Evolutionary conservation across 2,888 invertebrate genomes (phyloP).

Genomic region (Amphipoea oculea): DNA sequence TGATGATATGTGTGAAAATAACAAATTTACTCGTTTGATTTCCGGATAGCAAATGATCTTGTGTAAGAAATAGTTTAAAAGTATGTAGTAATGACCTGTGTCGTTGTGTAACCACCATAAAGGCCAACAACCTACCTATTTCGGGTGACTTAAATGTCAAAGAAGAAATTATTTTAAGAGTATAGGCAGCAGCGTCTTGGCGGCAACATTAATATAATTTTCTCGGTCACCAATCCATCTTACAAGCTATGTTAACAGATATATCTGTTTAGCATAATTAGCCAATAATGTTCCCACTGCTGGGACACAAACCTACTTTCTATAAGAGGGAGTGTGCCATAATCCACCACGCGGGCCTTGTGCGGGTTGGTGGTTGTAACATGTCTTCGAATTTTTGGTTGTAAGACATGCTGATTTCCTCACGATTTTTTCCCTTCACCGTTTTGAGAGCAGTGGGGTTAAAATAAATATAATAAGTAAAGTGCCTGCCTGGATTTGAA

Average conservation of each 20-base stretch:
- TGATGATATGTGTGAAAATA: neutral
- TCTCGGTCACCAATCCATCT: neutral
- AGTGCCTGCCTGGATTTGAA: too few species aligned
- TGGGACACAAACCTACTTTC: too few species aligned
- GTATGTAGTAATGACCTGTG: neutral
- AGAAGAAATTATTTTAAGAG: neutral
- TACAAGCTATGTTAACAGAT: too few species aligned
- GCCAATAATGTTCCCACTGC: too few species aligned
- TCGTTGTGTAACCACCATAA: neutral
- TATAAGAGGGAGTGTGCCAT: too few species aligned
- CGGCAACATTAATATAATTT: too few species aligned
- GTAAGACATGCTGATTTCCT: too few species aligned
- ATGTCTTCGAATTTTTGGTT: too few species aligned
- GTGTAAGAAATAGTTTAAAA: conserved; percentile 17
- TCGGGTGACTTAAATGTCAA: neutral
- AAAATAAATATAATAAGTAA: too few species aligned
- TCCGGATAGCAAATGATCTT: conserved; percentile 17
- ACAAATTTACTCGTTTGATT: conserved; percentile 15
- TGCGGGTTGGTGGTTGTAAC: too few species aligned
- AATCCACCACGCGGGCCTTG: too few species aligned
- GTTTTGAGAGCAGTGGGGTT: too few species aligned
- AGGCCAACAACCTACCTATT: neutral
- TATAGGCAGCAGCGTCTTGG: neutral
- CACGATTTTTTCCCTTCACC: neutral
- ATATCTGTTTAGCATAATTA: neutral